Percentiles rank a stretch among this genome's conserved stretches.
These are phyloP conservation scores for Takifugu bimaculatus DNA, from an alignment of 2,113 vertebrate species.

Conservation along the genomic window DNA sequence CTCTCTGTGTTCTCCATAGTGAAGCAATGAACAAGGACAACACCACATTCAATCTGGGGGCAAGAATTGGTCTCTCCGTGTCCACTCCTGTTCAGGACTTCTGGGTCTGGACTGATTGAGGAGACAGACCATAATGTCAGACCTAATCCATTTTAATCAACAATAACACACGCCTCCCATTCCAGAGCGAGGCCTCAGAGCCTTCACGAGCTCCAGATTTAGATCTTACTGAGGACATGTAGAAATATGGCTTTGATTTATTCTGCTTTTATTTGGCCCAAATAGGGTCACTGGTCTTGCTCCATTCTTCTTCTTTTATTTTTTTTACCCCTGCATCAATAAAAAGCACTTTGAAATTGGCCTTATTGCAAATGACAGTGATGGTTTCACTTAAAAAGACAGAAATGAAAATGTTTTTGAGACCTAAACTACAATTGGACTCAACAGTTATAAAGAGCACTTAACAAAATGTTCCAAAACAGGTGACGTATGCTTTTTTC, in stretches of 20 bases:
- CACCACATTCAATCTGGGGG: constrained; percentile 45
- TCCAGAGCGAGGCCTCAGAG: constrained; percentile 59
- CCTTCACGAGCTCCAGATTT: constrained; percentile 65
- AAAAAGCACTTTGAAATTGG: constrained; percentile 47
- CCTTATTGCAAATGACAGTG: constrained; percentile 58
- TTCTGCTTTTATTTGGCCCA: constrained; percentile 75
- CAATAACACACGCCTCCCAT: constrained; percentile 71
- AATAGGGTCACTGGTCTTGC: constrained; percentile 65
- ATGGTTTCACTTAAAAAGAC: constrained; percentile 4
- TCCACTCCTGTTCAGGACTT: constrained; percentile 52
- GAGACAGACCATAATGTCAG: constrained; percentile 65
- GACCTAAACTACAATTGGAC: too few species aligned
- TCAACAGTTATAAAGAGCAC: too few species aligned
- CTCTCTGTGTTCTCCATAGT: constrained; percentile 15
- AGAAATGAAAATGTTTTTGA: background rate
- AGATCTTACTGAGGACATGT: constrained; percentile 59
- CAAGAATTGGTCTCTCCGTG: constrained; percentile 54
- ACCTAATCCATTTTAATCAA: constrained; percentile 78
- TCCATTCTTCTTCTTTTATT: constrained; percentile 1
- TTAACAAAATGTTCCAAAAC: background rate
- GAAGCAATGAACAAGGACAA: constrained; percentile 44
- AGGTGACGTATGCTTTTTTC: background rate
- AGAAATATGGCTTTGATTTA: constrained; percentile 78
- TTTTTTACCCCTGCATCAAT: constrained; percentile 30
- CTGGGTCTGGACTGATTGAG: constrained; percentile 59